Conservation (phyloP, 1,140 invertebrate genomes). For the Cyrtorhinus lividipennis region DNA sequence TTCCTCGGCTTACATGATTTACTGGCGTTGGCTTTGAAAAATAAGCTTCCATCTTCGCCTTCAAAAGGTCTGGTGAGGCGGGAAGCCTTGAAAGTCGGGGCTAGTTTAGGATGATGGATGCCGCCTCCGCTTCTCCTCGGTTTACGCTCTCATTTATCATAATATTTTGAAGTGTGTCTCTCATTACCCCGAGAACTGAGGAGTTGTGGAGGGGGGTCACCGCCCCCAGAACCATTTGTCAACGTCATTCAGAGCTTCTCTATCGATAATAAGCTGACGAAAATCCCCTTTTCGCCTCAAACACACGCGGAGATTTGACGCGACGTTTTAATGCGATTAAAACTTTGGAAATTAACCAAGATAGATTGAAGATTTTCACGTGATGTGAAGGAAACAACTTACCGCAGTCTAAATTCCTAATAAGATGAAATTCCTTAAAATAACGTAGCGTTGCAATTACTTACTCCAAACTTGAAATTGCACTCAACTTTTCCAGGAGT, state of each 20-base stretch:
- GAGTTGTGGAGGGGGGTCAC: not conserved
- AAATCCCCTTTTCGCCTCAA: not conserved
- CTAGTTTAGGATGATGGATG: conserved; percentile 11
- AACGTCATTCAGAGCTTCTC: conserved; percentile 9
- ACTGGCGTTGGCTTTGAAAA: not conserved
- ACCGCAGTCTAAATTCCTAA: too few species aligned
- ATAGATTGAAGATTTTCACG: not conserved
- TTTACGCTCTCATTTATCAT: conserved; percentile 12
- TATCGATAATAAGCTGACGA: conserved; percentile 8
- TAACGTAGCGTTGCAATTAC: too few species aligned
- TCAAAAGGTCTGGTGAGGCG: not conserved
- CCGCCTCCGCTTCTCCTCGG: conserved; percentile 1
- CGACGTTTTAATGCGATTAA: not conserved
- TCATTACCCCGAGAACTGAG: conserved; percentile 1
- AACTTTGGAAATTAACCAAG: not conserved
- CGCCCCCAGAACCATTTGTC: conserved; percentile 6
- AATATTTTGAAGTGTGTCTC: conserved; percentile 14
- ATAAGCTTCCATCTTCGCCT: not conserved
- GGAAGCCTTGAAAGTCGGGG: conserved; percentile 3
- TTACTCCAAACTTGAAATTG: too few species aligned
- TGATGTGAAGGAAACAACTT: too few species aligned
- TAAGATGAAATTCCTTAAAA: too few species aligned
- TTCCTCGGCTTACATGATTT: not conserved
- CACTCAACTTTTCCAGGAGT: too few species aligned
- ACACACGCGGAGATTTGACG: conserved; percentile 3